phyloP scores from a whole-genome alignment of 2,888 invertebrate species.

The Pilophorus perplexus region DNA sequence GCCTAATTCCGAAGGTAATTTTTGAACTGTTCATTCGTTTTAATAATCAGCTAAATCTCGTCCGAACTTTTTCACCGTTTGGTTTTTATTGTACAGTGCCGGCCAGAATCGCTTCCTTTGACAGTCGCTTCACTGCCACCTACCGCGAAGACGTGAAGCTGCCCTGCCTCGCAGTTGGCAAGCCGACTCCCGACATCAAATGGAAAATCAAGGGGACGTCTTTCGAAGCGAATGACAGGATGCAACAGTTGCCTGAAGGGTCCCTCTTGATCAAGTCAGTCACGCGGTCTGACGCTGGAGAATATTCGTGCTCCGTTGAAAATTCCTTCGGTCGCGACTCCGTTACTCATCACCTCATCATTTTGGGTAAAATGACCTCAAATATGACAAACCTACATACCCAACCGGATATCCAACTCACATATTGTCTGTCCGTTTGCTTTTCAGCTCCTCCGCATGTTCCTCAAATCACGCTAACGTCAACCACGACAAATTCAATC shows the following conservation, averaged over 20 bases:
- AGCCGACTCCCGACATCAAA: conserved; percentile 82
- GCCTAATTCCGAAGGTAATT: conserved; percentile 75
- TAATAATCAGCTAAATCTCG: no score
- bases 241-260: conserved; percentile 83
- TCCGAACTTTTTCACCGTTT: no score
- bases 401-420: no score
- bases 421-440: no score
- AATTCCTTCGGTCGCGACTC: conserved; percentile 91
- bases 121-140: conserved; percentile 86
- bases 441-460: conserved; percentile 69
- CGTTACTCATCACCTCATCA: conserved; percentile 83
- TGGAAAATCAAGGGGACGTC: conserved; percentile 83
- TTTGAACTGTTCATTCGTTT: not conserved
- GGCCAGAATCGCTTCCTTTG: conserved; percentile 92
- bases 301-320: conserved; percentile 90
- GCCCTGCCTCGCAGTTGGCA: conserved; percentile 88
- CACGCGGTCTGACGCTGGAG: conserved; percentile 85
- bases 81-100: conserved; percentile 62
- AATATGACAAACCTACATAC: not conserved
- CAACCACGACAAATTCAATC: conserved; percentile 72
- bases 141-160: conserved; percentile 89
- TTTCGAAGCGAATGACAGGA: conserved; percentile 75
- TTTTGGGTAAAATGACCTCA: conserved; percentile 62
- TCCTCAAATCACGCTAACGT: conserved; percentile 69
- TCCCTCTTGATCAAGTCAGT: conserved; percentile 87